Evolutionary conservation across 2,888 invertebrate genomes (phyloP).

Genomic region (Drosophila hamatofila): DNA sequence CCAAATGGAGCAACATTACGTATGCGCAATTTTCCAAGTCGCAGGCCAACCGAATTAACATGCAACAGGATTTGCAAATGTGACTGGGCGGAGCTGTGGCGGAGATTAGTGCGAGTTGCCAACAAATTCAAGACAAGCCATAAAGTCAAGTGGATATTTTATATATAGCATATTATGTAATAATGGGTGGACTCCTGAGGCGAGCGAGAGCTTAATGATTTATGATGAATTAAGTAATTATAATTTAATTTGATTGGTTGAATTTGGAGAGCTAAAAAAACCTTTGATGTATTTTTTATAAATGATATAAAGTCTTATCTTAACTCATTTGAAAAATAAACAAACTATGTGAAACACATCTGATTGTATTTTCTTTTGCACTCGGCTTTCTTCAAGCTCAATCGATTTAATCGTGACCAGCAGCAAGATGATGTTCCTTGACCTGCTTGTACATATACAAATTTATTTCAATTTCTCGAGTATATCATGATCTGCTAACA

Average conservation of each 20-base stretch:
- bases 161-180: conserved; percentile 1
- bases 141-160: conserved; percentile 2
- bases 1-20: conserved; percentile 34
- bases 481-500: neutral
- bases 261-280: too few relatives aligned
- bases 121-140: neutral
- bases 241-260: neutral
- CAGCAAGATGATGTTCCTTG: too few relatives aligned
- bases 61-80: conserved; percentile 24
- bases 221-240: conserved; percentile 9
- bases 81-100: conserved; percentile 3
- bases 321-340: too few relatives aligned
- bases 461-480: neutral
- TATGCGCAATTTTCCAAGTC: conserved; percentile 19
- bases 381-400: too few relatives aligned
- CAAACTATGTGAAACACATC: too few relatives aligned
- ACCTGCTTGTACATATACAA: neutral
- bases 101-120: neutral
- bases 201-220: conserved; percentile 6
- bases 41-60: conserved; percentile 8
- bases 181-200: neutral
- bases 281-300: neutral
- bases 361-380: too few relatives aligned
- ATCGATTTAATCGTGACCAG: too few relatives aligned
- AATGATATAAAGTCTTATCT: neutral